Evolutionary conservation across 2,888 invertebrate species (phyloP), one percentile per base, ranked within the genome.

Genomic region (Parelbella ahira): DNA sequence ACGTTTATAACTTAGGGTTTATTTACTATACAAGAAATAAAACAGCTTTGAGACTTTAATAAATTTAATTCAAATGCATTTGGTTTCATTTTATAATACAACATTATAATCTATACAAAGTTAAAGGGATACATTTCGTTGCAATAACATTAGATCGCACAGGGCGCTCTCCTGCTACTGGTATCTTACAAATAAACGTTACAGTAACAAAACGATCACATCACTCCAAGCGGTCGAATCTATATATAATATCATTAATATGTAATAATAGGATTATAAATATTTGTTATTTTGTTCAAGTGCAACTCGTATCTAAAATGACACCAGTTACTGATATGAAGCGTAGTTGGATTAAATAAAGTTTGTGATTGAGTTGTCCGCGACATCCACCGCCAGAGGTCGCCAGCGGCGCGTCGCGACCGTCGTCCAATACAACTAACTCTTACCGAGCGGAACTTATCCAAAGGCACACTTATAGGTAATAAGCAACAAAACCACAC

Each of bases 61-160:
- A 36, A 23, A 36, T 58, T 65, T 58, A 58, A 53, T 58, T 63
- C 46, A 72, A 71, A 72, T 71, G 71, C 70, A 68, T 68, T 72
- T 71, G 70, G 71, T 71, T 66, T 70, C n/a, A 50, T 62, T 59
- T 60, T 55, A 51, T 51, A 51, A 52, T 51, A 58, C 54, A 51
- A 47, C 37, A 42, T 39, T 41, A 46, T 48, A 43, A 46, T 47
- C 48, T 53, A 49, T 53, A 56, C 48, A 53, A 51, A 49, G 43
- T 36, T 49, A 45, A 43, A 44, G n/a, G 32, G 37, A 45, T 43
- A 48, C 43, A 47, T 28, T 33, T 21, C 19, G n/a, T 39, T 24
- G 11, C 21, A 19, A 20, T 18, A 29, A 30, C 25, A 7, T 25
- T 8, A 12, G 18, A 32, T 18, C 1, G 11, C 20, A 23, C 11